Conservation (phyloP, 2,113 vertebrate species). For the Callochromis pleurospilus region DNA sequence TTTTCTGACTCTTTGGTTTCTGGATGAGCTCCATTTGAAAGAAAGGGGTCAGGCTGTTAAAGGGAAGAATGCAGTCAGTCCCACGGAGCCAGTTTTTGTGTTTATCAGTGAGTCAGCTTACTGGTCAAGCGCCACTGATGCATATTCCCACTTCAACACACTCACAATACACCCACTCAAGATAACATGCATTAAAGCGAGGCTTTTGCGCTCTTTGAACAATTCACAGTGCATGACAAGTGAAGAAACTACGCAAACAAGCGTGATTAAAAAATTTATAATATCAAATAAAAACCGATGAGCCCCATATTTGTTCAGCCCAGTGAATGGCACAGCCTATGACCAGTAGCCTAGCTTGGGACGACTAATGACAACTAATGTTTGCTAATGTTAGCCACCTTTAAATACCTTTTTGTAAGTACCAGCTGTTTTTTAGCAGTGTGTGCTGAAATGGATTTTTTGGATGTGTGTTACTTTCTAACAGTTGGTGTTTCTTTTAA, state of each 20-base stretch:
- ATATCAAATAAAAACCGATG: background rate
- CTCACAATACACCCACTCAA: constrained; percentile 25
- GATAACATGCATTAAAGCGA: background rate
- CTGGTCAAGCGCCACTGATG: constrained; percentile 15
- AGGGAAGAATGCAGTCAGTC: background rate
- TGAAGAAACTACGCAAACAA: background rate
- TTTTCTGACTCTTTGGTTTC: background rate
- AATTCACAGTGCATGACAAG: constrained; percentile 2
- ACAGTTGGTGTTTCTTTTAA: background rate
- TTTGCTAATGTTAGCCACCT: background rate
- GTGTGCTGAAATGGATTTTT: background rate
- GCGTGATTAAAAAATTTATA: background rate
- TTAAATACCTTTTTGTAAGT: background rate
- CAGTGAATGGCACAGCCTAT: background rate
- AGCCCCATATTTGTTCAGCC: background rate
- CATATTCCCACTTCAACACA: constrained; percentile 5
- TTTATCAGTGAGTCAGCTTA: constrained; percentile 9
- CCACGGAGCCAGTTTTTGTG: background rate
- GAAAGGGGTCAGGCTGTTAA: background rate
- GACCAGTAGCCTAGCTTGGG: background rate
- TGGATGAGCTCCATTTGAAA: background rate
- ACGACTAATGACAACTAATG: background rate
- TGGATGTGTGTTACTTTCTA: background rate
- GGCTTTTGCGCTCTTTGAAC: background rate
- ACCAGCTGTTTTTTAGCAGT: background rate